A percentile compares a stretch with the other conserved stretches of the same genome.
phyloP scores from a whole-genome alignment of 1,140 invertebrate species.

The Gryllus bimaculatus region DNA sequence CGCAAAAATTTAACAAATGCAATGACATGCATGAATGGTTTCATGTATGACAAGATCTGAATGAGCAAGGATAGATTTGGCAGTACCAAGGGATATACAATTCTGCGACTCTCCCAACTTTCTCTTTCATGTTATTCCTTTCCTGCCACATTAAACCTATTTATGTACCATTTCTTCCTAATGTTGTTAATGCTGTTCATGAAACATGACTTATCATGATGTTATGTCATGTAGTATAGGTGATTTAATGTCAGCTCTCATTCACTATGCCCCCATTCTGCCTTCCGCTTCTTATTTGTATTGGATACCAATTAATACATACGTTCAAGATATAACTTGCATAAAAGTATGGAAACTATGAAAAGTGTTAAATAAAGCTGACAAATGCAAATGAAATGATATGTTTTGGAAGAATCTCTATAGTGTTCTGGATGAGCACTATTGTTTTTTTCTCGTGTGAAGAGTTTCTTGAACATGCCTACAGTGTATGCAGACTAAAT shows the following conservation, averaged over 20 bases:
- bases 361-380: too few relatives aligned
- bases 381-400: too few relatives aligned
- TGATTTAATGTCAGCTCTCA: not conserved
- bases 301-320: not conserved
- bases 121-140: not conserved
- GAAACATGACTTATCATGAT: not conserved
- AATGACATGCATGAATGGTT: too few relatives aligned
- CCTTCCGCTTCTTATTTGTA: not conserved
- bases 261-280: not conserved
- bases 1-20: not conserved
- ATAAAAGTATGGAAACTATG: not conserved
- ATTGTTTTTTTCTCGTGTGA: not conserved
- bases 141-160: not conserved
- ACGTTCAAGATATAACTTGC: not conserved
- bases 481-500: not conserved
- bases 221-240: not conserved
- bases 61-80: not conserved
- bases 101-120: not conserved
- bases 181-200: conserved; percentile 1
- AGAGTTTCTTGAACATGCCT: not conserved
- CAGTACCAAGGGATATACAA: not conserved
- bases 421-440: too few relatives aligned
- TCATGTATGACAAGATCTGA: too few relatives aligned
- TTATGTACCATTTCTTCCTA: not conserved
- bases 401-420: too few relatives aligned